Evolutionary conservation across 1,140 invertebrate genomes (phyloP).

Genomic region (Drosophila cardini): DNA sequence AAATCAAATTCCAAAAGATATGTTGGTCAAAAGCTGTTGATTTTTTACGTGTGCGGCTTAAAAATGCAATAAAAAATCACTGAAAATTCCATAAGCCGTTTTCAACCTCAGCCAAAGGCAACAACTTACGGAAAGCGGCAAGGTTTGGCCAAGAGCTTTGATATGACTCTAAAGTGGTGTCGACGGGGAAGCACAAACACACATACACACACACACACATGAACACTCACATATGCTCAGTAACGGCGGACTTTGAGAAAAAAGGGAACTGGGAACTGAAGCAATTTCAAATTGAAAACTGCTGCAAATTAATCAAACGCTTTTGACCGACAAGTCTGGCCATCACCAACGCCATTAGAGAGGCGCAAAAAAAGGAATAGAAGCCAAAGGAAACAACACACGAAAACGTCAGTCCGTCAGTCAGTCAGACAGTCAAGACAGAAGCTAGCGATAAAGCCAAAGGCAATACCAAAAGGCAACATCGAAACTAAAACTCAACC

Average conservation of each 20-base stretch:
- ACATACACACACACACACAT: background rate
- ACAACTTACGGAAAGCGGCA: constrained; percentile 5
- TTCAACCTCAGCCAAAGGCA: constrained; percentile 35
- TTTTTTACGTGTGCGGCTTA: constrained; percentile 38
- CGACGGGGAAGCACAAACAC: constrained; percentile 20
- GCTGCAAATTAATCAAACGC: constrained; percentile 81
- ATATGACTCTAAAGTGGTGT: constrained; percentile 28
- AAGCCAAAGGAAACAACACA: constrained; percentile 41
- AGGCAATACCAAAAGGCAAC: constrained; percentile 30
- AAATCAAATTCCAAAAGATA: no score
- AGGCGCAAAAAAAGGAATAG: constrained; percentile 16
- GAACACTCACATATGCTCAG: background rate
- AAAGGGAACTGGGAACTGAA: constrained; percentile 70
- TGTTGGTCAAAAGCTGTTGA: no score
- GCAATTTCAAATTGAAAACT: constrained; percentile 81
- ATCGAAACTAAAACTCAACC: constrained; percentile 24
- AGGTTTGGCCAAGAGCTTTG: constrained; percentile 35
- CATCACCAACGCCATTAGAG: constrained; percentile 22
- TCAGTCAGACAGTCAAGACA: constrained; percentile 60
- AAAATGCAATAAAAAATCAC: constrained; percentile 70
- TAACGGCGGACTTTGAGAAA: constrained; percentile 25
- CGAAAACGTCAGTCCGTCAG: constrained; percentile 64
- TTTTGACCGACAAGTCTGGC: constrained; percentile 45
- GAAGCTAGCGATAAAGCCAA: constrained; percentile 56
- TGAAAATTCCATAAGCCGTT: constrained; percentile 59